Conservation (phyloP, 2,113 vertebrate genomes). For the Porphyrio hochstetteri region DNA sequence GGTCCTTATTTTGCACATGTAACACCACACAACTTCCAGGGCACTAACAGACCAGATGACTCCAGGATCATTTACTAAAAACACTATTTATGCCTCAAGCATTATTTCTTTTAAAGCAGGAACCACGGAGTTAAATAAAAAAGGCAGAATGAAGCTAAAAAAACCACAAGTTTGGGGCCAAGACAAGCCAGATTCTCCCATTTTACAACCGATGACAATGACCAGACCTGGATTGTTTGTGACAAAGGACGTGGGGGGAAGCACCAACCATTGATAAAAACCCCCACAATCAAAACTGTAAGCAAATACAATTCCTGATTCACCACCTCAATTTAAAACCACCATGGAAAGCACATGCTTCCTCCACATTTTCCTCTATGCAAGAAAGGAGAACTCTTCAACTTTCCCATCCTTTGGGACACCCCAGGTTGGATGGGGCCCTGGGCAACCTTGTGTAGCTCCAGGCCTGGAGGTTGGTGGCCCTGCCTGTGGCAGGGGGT, state of each 20-base stretch:
- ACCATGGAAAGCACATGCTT: neutral
- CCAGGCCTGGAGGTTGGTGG: too few relatives aligned
- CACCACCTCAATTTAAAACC: neutral
- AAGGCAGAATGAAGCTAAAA: neutral
- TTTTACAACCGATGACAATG: neutral
- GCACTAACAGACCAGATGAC: neutral
- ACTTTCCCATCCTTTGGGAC: neutral
- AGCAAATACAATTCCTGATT: neutral
- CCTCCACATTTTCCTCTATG: neutral
- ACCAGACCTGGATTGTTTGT: neutral
- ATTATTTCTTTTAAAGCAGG: neutral
- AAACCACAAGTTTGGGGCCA: neutral
- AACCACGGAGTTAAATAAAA: neutral
- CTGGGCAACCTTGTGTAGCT: too few relatives aligned
- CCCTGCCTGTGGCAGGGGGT: too few relatives aligned
- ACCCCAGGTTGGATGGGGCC: too few relatives aligned
- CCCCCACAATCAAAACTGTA: neutral
- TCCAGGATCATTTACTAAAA: neutral
- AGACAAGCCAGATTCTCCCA: neutral
- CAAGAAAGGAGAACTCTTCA: neutral
- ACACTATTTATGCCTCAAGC: neutral
- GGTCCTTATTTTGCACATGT: neutral
- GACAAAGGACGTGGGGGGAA: neutral
- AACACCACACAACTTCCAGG: neutral
- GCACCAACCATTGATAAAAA: neutral